phyloP scores from a whole-genome alignment of 2,888 invertebrate genomes.

The Pogonocherus hispidulus region DNA sequence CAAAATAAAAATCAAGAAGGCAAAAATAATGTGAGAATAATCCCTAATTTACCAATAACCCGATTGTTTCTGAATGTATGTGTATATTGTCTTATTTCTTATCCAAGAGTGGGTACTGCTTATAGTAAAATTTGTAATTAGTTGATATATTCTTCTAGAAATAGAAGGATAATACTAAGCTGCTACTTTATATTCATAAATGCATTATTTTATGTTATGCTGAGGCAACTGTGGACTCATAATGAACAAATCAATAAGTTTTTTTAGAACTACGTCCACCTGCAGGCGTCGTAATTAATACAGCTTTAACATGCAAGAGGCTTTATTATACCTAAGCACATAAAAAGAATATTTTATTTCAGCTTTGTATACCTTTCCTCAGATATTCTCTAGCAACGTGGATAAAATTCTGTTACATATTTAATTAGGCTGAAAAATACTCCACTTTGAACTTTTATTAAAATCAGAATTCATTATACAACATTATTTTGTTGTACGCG shows the following conservation, averaged over 20 bases:
- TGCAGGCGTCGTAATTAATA: slow-evolving; percentile 23
- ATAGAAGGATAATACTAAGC: background rate
- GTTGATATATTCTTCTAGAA: no score
- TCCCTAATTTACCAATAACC: no score
- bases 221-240: background rate
- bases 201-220: background rate
- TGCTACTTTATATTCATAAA: slow-evolving; percentile 7
- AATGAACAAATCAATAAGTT: slow-evolving; percentile 16
- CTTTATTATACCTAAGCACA: slow-evolving; percentile 14
- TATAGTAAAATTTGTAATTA: no score
- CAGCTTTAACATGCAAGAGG: slow-evolving; percentile 20
- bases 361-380: background rate
- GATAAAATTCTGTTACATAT: background rate
- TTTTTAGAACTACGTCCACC: slow-evolving; percentile 16
- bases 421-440: no score
- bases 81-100: no score
- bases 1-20: no score
- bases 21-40: no score
- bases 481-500: no score
- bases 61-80: no score
- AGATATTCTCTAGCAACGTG: background rate
- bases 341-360: slow-evolving; percentile 2
- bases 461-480: no score
- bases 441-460: no score
- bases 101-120: no score